A percentile compares a stretch with the other conserved stretches of the same genome.
Evolutionary conservation across 1,140 invertebrate genomes (phyloP).

Genomic region (Drosophila sp.): DNA sequence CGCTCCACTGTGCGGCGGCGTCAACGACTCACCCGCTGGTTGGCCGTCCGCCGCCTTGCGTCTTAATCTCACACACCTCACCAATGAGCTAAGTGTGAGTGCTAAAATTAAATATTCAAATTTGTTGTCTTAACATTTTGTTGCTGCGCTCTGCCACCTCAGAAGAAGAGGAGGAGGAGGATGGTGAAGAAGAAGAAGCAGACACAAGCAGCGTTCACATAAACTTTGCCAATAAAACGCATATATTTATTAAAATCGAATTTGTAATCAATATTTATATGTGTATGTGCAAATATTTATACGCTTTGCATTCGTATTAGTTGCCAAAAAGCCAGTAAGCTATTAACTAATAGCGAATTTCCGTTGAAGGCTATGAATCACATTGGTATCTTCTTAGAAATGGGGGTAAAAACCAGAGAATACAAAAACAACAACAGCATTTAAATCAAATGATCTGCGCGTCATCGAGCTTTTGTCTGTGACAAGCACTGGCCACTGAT

Average conservation of each 20-base stretch:
- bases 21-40: conserved; percentile 60
- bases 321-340: conserved; percentile 35
- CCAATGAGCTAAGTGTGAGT: conserved; percentile 32
- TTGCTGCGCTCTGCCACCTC: conserved; percentile 42
- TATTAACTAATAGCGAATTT: conserved; percentile 47
- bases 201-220: conserved; percentile 20
- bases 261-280: conserved; percentile 20
- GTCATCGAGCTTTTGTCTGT: conserved; percentile 44
- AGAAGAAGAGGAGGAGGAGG: no score
- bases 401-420: conserved; percentile 55
- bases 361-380: conserved; percentile 61
- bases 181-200: neutral
- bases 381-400: conserved; percentile 25
- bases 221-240: conserved; percentile 39
- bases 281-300: conserved; percentile 22
- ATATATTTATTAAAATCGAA: conserved; percentile 11
- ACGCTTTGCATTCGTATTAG: conserved; percentile 47
- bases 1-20: conserved; percentile 57
- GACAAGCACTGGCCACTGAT: conserved; percentile 35
- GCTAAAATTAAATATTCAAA: conserved; percentile 82
- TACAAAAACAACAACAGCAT: conserved; percentile 18
- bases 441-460: conserved; percentile 37
- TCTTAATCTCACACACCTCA: conserved; percentile 5
- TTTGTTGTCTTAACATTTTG: conserved; percentile 68
- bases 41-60: conserved; percentile 22